These are phyloP conservation scores for Otocyon megalotis DNA, from an alignment of 2,113 vertebrate species.

Conservation along the genomic window DNA sequence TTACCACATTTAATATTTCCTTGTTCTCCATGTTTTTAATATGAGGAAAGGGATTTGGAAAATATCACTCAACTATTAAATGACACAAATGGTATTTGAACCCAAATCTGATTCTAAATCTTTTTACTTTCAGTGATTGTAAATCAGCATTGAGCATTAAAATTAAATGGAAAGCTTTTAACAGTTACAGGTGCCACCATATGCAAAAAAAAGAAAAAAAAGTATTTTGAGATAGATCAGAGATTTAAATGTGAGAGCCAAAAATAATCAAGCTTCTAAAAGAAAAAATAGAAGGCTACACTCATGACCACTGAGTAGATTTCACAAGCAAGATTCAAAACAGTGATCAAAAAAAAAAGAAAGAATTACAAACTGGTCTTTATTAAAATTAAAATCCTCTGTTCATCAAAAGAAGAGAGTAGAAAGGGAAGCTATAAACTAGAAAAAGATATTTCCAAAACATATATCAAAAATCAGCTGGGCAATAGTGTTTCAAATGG, in stretches of 20 bases:
- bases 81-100: neutral
- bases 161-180: slow-evolving; percentile 13
- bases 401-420: neutral
- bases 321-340: slow-evolving; percentile 16
- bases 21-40: slow-evolving; percentile 41
- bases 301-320: neutral
- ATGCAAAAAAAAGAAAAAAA: neutral
- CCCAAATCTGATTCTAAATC: neutral
- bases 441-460: neutral
- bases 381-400: slow-evolving; percentile 28
- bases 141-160: neutral
- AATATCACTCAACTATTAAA: neutral
- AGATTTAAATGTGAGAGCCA: neutral
- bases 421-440: neutral
- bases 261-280: slow-evolving; percentile 18
- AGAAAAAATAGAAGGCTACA: neutral
- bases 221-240: neutral
- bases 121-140: neutral
- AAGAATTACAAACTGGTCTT: neutral
- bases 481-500: neutral
- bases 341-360: neutral
- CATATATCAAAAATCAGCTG: neutral
- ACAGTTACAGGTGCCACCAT: neutral
- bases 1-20: neutral
- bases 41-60: neutral